Conservation (phyloP, 2,113 vertebrate genomes). For the Chinchilla lanigera region DNA sequence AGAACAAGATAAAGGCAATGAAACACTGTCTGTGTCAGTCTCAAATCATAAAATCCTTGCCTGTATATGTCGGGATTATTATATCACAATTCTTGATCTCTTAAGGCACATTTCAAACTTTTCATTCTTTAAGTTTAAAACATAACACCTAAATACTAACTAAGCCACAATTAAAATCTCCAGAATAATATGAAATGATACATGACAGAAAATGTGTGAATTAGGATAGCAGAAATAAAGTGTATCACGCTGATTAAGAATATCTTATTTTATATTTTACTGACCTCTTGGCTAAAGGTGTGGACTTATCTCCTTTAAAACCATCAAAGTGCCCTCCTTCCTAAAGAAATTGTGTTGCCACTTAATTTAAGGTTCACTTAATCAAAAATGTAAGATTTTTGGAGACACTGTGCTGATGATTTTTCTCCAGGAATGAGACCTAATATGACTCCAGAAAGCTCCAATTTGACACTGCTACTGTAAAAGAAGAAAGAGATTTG, state of each 20-base stretch:
- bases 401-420: background rate
- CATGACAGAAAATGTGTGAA: background rate
- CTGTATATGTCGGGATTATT: background rate
- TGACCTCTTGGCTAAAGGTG: background rate
- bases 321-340: background rate
- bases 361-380: background rate
- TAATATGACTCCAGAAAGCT: background rate
- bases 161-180: background rate
- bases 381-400: background rate
- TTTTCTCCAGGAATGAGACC: background rate
- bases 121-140: background rate
- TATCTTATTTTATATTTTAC: background rate
- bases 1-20: background rate
- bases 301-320: background rate
- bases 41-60: background rate
- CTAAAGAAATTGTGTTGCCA: background rate
- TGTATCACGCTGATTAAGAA: background rate
- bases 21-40: background rate
- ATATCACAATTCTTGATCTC: background rate
- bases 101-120: background rate
- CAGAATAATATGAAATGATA: background rate
- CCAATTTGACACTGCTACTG: background rate
- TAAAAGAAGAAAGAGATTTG: background rate
- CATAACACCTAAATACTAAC: background rate
- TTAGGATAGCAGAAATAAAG: background rate